Evolutionary conservation across 2,888 invertebrate species (phyloP).

Genomic region (Phrixothrix hirtus): DNA sequence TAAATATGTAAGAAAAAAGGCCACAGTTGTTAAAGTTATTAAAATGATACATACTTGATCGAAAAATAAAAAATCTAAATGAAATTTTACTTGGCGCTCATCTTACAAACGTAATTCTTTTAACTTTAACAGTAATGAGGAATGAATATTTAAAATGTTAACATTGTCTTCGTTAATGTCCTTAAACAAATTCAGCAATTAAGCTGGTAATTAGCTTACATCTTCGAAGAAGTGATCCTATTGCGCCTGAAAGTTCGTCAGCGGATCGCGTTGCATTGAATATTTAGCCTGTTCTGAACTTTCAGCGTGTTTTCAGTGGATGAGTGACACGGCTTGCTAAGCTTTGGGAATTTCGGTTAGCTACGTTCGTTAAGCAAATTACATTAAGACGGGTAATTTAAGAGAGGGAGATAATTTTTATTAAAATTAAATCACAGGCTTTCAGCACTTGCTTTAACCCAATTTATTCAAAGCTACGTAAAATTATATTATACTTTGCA

Average conservation of each 20-base stretch:
- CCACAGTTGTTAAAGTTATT: not conserved
- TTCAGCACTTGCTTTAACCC: constrained; percentile 37
- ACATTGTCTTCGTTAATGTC: constrained; percentile 39
- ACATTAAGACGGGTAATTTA: constrained; percentile 46
- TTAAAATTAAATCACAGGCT: constrained; percentile 45
- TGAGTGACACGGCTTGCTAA: constrained; percentile 42
- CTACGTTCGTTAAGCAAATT: constrained; percentile 47
- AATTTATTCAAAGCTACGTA: constrained; percentile 35
- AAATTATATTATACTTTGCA: constrained; percentile 35
- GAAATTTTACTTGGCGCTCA: constrained; percentile 11
- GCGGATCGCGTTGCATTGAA: constrained; percentile 43
- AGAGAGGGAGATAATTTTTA: constrained; percentile 44
- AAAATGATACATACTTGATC: not conserved
- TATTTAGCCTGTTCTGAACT: constrained; percentile 41
- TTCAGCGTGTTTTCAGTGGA: constrained; percentile 39
- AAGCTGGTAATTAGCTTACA: constrained; percentile 41
- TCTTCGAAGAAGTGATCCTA: constrained; percentile 38
- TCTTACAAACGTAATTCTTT: constrained; percentile 22
- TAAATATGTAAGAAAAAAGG: not conserved
- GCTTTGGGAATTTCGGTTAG: constrained; percentile 44
- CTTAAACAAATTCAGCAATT: constrained; percentile 42
- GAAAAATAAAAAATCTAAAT: constrained; percentile 4
- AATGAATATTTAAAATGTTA: constrained; percentile 28
- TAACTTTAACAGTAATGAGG: constrained; percentile 14
- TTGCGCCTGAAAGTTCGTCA: constrained; percentile 38